Base-by-base conservation (phyloP, 1,140 invertebrate species). In the Drosophila leontia region DNA sequence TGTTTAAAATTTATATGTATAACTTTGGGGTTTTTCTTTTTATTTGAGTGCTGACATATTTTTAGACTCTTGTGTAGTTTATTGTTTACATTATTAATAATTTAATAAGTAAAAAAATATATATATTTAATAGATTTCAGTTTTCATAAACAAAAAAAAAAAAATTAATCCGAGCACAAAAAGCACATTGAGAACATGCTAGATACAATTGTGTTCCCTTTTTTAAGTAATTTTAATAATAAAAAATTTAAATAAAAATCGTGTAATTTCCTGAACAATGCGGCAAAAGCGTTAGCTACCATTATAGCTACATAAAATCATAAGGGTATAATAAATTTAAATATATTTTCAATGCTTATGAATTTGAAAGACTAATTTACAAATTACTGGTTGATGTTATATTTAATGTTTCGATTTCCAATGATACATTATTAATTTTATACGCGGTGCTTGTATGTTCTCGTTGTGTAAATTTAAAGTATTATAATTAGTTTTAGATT, bases 151-250 rank as follows among this genome's bases (percentile, higher is more conserved):
- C 7, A n/a, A n/a, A n/a, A n/a, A 48, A 26, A 15, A 41, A 41
- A 23, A 48, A 48, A 29, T n/a, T 48, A 15, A 9, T 29, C 23
- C 15, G 13, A n/a, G 47, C 23, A 15, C 5, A 29, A 29, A n/a
- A n/a, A 50, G 48, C 48, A 50, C 48, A 50, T 50, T 50, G 8
- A 50, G n/a, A 50, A 11, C 26, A 50, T 50, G 48, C 48, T 11
- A n/a, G 15, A n/a, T 50, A 50, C 48, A 50, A 50, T 32, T 32
- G n/a, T 29, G 9, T n/a, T 11, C 4, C 15, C 47, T 11, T 3
- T 29, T 29, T 48, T 15, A 29, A n/a, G 7, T 9, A n/a, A 29
- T 29, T 29, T n/a, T 0, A 6, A 11, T 13, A 47, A 26, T 26
- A 1, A 13, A 23, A 19, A 26, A 26, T 4, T n/a, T 8, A 29